These are phyloP conservation scores for Nycticebus coucang DNA, from an alignment of 2,113 vertebrate genomes.

Conservation along the genomic window DNA sequence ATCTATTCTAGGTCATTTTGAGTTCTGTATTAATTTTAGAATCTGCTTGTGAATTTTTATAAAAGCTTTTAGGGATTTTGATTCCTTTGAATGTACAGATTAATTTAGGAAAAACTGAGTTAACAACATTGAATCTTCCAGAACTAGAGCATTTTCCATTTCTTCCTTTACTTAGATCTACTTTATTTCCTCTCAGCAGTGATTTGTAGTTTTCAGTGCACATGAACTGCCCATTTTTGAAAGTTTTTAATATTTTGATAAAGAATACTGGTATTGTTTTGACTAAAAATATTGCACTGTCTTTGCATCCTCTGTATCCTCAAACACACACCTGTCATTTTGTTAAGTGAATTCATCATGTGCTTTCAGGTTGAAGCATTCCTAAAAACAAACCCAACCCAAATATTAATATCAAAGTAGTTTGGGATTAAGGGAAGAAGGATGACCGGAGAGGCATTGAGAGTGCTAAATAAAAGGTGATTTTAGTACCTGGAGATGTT, in stretches of 20 bases:
- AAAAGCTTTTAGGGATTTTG: not conserved
- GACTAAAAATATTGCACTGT: conserved; percentile 16
- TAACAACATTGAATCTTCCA: not conserved
- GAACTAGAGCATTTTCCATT: not conserved
- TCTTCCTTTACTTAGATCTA: not conserved
- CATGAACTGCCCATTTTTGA: not conserved
- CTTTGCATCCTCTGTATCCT: not conserved
- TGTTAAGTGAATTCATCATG: conserved; percentile 18
- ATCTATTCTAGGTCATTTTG: not conserved
- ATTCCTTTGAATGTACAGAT: not conserved
- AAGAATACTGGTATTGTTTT: not conserved
- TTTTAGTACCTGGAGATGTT: not conserved
- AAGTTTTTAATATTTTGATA: conserved; percentile 35
- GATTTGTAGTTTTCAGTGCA: not conserved
- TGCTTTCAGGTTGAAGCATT: not conserved
- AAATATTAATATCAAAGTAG: not conserved
- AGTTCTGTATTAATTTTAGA: conserved; percentile 31
- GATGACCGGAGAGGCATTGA: not conserved
- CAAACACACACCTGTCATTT: not conserved
- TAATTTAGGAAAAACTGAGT: not conserved
- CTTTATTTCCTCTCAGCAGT: conserved; percentile 14
- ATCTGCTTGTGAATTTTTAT: not conserved
- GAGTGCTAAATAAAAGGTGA: not conserved
- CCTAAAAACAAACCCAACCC: not conserved
- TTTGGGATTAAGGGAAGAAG: not conserved